A percentile compares a stretch with the other conserved stretches of the same genome.
These are phyloP conservation scores for Engystomops pustulosus DNA, from an alignment of 2,113 vertebrate species.

Conservation along the genomic window DNA sequence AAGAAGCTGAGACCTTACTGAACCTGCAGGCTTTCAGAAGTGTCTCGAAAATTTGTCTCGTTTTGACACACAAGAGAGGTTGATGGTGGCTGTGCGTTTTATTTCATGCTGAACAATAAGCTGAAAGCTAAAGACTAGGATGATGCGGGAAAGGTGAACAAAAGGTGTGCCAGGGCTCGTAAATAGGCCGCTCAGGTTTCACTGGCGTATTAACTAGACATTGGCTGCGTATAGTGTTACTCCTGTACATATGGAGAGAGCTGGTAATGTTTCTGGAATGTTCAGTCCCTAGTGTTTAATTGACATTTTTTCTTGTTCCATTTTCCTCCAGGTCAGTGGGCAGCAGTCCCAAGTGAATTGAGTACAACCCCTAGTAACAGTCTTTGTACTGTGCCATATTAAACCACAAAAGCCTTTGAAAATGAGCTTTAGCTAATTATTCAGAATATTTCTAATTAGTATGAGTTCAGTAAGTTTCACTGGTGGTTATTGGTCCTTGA, in stretches of 20 bases:
- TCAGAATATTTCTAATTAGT: conserved; percentile 29
- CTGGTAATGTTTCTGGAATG: conserved; percentile 48
- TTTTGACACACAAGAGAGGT: conserved; percentile 20
- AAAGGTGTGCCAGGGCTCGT: conserved; percentile 52
- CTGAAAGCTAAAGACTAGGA: conserved; percentile 34
- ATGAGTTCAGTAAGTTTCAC: neutral
- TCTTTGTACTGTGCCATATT: conserved; percentile 31
- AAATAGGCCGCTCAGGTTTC: conserved; percentile 62
- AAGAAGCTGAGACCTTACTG: neutral
- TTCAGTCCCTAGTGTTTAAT: neutral
- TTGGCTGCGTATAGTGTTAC: conserved; percentile 61
- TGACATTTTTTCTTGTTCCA: conserved; percentile 22
- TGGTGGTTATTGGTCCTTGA: neutral
- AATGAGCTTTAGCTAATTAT: conserved; percentile 41
- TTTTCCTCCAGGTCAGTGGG: conserved; percentile 45
- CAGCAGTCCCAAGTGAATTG: conserved; percentile 25
- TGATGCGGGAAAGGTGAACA: conserved; percentile 55
- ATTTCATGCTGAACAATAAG: conserved; percentile 58
- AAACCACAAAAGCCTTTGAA: conserved; percentile 33
- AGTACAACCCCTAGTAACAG: neutral
- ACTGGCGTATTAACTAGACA: conserved; percentile 56
- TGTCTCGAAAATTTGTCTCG: conserved; percentile 17
- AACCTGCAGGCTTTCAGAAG: conserved; percentile 15
- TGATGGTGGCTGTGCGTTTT: conserved; percentile 51
- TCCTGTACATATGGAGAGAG: conserved; percentile 50